Evolutionary conservation across 2,797 vertebrate species (phyloP).

Genomic region (Phoebastria nigripes): DNA sequence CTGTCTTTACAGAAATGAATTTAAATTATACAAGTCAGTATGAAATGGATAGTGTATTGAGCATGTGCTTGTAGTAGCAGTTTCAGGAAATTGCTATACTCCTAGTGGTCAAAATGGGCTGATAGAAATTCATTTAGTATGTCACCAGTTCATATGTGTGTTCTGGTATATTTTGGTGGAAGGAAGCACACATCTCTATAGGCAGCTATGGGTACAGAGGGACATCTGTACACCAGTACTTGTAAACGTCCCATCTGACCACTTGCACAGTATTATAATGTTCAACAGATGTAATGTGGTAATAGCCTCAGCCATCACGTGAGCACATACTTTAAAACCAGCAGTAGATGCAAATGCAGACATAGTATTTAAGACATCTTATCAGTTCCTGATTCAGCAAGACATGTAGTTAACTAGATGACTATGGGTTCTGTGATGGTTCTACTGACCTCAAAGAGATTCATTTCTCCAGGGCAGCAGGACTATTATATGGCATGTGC

Average conservation of each 20-base stretch:
- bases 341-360: not conserved
- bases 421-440: not conserved
- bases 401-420: not conserved
- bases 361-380: not conserved
- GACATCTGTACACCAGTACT: not conserved
- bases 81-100: not conserved
- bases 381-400: not conserved
- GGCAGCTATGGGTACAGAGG: not conserved
- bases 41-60: not conserved
- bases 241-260: not conserved
- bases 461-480: not conserved
- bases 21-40: not conserved
- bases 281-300: not conserved
- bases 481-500: not conserved
- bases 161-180: not conserved
- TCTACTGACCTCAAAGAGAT: not conserved
- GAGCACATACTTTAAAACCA: not conserved
- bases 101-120: not conserved
- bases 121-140: not conserved
- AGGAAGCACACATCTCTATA: not conserved
- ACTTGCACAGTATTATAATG: not conserved
- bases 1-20: not conserved
- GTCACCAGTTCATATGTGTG: not conserved
- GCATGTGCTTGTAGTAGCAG: not conserved
- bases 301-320: not conserved